Evolutionary conservation across 2,113 vertebrate genomes (phyloP).

Genomic region (Rhea pennata): DNA sequence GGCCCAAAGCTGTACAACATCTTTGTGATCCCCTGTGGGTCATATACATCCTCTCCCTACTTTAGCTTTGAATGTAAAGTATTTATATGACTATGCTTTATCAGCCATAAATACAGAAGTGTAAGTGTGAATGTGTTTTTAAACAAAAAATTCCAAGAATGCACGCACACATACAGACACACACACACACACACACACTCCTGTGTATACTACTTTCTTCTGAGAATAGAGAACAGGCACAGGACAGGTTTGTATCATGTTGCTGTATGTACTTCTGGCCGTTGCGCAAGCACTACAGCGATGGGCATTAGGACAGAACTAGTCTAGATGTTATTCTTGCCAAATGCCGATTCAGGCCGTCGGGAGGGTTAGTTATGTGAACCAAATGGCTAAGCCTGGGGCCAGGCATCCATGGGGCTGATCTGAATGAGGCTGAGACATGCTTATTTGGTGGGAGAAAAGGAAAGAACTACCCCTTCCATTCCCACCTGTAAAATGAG

Average conservation of each 20-base stretch:
- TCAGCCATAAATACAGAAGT: background rate
- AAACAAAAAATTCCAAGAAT: background rate
- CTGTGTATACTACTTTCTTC: background rate
- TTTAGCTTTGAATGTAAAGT: background rate
- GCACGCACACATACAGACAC: background rate
- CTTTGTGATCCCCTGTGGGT: background rate
- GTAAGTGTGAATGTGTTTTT: background rate
- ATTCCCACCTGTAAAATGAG: background rate
- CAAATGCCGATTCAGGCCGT: background rate
- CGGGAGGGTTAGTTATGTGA: background rate
- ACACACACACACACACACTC: background rate
- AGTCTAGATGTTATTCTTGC: background rate
- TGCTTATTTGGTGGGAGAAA: background rate
- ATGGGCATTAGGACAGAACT: background rate
- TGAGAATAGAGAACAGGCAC: background rate
- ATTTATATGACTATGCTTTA: background rate
- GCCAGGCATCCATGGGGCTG: background rate
- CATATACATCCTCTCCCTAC: fast-evolving
- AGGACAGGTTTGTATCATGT: background rate
- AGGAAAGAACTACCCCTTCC: background rate
- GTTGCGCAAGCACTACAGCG: background rate
- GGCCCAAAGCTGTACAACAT: background rate
- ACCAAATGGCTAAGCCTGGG: background rate
- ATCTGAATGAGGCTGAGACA: background rate
- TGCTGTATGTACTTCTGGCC: background rate